A percentile compares a stretch with the other conserved stretches of the same genome.
These are phyloP conservation scores for Orthosia incerta DNA, from an alignment of 2,888 invertebrate genomes.

Conservation along the genomic window DNA sequence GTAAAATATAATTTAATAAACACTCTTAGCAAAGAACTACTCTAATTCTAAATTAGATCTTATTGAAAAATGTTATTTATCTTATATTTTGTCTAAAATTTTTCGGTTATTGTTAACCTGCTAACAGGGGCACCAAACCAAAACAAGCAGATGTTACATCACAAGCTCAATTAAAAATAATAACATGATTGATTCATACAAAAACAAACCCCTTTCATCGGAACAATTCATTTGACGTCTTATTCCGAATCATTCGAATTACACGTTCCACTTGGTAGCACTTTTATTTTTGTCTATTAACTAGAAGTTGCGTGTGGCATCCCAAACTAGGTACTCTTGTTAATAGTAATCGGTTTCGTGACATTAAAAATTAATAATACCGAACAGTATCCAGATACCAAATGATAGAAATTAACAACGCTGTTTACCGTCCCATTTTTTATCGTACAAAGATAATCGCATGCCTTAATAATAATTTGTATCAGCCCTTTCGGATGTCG, in stretches of 20 bases:
- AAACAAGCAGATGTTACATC: slow-evolving; percentile 80
- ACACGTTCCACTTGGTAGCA: slow-evolving; percentile 77
- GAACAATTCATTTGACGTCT: slow-evolving; percentile 87
- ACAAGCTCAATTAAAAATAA: slow-evolving; percentile 84
- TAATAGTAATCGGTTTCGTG: slow-evolving; percentile 77
- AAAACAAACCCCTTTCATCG: slow-evolving; percentile 82
- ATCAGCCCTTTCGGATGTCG: slow-evolving; percentile 82
- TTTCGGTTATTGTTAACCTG: slow-evolving; percentile 44
- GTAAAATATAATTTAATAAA: background rate
- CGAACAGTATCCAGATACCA: slow-evolving; percentile 70
- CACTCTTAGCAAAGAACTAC: background rate
- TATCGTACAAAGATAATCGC: slow-evolving; percentile 79
- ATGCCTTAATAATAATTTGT: slow-evolving; percentile 83
- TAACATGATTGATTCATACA: slow-evolving; percentile 82
- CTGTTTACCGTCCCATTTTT: slow-evolving; percentile 78
- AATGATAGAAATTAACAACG: slow-evolving; percentile 83
- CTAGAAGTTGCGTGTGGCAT: slow-evolving; percentile 80
- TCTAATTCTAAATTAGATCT: slow-evolving; percentile 9
- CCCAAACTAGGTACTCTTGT: slow-evolving; percentile 69
- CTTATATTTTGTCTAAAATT: background rate
- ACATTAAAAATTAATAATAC: slow-evolving; percentile 82
- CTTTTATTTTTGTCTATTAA: slow-evolving; percentile 72
- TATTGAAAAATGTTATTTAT: slow-evolving; percentile 9
- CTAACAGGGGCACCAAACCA: slow-evolving; percentile 51
- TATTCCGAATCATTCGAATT: slow-evolving; percentile 82